phyloP scores from a whole-genome alignment of 2,113 vertebrate genomes.

The Centropristis striata region DNA sequence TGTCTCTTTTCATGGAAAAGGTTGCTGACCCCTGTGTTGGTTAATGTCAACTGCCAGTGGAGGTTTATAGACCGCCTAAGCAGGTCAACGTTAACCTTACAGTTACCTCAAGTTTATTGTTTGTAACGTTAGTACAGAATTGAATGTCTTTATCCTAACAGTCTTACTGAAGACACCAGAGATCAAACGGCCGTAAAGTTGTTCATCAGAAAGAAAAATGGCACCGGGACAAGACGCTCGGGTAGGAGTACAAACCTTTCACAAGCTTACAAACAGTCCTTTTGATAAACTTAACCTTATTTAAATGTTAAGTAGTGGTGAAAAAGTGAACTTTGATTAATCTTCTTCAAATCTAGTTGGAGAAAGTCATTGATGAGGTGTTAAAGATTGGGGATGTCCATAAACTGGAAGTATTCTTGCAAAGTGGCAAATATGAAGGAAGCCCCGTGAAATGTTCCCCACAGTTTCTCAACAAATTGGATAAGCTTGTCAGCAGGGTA shows the following conservation, averaged over 20 bases:
- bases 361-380: slow-evolving; percentile 89
- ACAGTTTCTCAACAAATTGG: slow-evolving; percentile 90
- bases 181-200: not conserved
- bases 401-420: slow-evolving; percentile 85
- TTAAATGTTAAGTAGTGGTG: not conserved
- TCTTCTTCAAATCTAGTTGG: slow-evolving; percentile 83
- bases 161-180: not conserved
- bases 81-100: no score
- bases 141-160: not conserved
- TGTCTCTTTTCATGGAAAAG: no score
- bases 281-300: not conserved
- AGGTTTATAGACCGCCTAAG: no score
- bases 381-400: slow-evolving; percentile 86
- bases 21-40: no score
- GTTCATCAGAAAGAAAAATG: slow-evolving; percentile 53
- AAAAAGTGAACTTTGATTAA: not conserved
- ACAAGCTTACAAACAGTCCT: no score
- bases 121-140: no score
- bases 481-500: slow-evolving; percentile 91
- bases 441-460: slow-evolving; percentile 88
- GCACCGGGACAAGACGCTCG: slow-evolving; percentile 43
- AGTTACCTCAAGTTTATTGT: no score
- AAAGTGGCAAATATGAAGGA: slow-evolving; percentile 77
- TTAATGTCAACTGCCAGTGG: not conserved
- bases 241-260: slow-evolving; percentile 52